Conservation (phyloP, 1,140 invertebrate species). For the Asbolus verrucosus region DNA sequence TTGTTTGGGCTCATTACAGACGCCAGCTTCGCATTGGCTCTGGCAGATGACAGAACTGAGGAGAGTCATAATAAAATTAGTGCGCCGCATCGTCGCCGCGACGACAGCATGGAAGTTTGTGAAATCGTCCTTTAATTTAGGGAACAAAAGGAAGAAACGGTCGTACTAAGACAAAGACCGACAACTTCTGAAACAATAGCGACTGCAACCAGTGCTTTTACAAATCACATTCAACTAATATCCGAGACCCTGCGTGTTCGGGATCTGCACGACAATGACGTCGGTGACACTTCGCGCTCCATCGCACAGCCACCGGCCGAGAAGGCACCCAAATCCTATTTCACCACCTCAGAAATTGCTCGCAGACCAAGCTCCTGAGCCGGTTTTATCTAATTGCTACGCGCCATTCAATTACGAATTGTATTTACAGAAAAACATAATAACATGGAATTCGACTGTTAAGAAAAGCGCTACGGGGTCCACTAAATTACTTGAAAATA, state of each 20-base stretch:
- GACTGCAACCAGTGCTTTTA: slow-evolving; percentile 12
- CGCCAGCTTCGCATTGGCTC: slow-evolving; percentile 21
- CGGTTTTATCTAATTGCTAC: no score
- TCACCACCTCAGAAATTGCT: no score
- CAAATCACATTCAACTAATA: slow-evolving; percentile 30
- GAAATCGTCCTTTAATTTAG: slow-evolving; percentile 32
- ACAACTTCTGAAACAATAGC: slow-evolving; percentile 25
- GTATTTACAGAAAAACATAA: no score
- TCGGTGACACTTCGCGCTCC: no score
- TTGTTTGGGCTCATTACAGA: slow-evolving; percentile 34
- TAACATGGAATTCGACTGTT: no score
- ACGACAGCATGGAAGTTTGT: slow-evolving; percentile 24
- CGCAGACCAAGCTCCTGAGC: no score
- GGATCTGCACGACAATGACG: slow-evolving; percentile 14
- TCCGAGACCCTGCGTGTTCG: slow-evolving; percentile 3
- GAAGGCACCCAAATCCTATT: not conserved
- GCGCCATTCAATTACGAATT: no score
- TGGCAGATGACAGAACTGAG: slow-evolving; percentile 36
- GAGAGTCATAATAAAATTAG: slow-evolving; percentile 38
- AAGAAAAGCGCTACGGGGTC: no score
- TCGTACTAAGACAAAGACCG: slow-evolving; percentile 12
- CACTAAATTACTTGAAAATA: no score
- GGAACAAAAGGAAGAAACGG: slow-evolving; percentile 35
- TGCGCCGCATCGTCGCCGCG: slow-evolving; percentile 33
- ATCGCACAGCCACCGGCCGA: not conserved